Conservation (phyloP, 1,140 invertebrate genomes). For the Drosophila bocqueti region DNA sequence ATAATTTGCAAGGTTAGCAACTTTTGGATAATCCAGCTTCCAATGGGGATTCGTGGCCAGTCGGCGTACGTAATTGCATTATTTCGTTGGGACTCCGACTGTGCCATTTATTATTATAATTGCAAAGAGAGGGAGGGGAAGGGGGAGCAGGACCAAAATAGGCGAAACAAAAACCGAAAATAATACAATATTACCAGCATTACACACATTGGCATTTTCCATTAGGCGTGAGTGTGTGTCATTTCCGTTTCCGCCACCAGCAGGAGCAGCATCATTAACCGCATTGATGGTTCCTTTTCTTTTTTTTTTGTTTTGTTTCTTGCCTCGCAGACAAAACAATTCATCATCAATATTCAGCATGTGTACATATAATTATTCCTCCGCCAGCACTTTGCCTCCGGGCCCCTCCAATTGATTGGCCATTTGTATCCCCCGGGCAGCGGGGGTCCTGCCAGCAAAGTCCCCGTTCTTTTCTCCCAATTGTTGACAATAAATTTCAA, state of each 20-base stretch:
- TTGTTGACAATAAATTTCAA: constrained; percentile 61
- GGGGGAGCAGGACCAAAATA: not conserved
- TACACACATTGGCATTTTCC: constrained; percentile 10
- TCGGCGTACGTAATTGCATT: constrained; percentile 38
- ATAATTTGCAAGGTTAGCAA: constrained; percentile 44
- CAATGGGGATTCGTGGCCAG: constrained; percentile 18
- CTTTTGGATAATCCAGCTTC: constrained; percentile 1
- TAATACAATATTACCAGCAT: constrained; percentile 27
- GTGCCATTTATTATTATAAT: constrained; percentile 78
- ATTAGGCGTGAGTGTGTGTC: constrained; percentile 12
- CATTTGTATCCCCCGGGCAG: constrained; percentile 27
- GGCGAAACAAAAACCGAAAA: constrained; percentile 27
- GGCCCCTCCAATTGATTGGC: constrained; percentile 49
- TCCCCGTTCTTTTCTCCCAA: constrained; percentile 2
- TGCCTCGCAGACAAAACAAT: constrained; percentile 53
- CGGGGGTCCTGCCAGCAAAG: constrained; percentile 1
- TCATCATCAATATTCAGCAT: constrained; percentile 68
- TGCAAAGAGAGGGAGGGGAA: constrained; percentile 5
- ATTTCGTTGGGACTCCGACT: constrained; percentile 8
- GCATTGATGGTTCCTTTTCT: constrained; percentile 36
- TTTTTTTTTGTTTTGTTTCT: constrained; percentile 3
- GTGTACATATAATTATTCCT: constrained; percentile 71
- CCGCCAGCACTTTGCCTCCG: constrained; percentile 1
- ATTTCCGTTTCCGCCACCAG: constrained; percentile 48
- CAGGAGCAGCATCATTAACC: constrained; percentile 68